Evolutionary conservation across 1,140 invertebrate species (phyloP).

Genomic region (Chrysoperla carnea): DNA sequence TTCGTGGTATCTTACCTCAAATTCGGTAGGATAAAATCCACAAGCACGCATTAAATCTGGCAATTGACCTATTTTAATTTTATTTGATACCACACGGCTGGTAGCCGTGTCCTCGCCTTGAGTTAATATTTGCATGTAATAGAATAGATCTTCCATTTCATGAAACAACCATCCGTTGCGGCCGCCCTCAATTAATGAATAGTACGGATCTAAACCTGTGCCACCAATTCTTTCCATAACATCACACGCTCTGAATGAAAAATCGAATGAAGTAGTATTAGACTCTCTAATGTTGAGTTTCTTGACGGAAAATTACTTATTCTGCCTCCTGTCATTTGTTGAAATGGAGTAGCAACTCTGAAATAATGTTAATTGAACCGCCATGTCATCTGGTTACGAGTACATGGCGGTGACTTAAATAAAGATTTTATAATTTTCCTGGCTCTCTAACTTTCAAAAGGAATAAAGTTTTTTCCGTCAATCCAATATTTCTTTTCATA

Average conservation of each 20-base stretch:
- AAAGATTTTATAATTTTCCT: neutral
- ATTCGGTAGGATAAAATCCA: conserved; percentile 52
- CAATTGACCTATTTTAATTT: conserved; percentile 39
- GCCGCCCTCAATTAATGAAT: conserved; percentile 34
- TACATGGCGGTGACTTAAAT: neutral
- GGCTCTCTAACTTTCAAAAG: no score
- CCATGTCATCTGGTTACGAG: no score
- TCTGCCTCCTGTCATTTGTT: no score
- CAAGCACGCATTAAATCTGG: conserved; percentile 54
- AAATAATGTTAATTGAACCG: no score
- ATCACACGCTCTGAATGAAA: conserved; percentile 28
- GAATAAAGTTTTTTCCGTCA: no score
- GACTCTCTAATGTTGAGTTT: neutral
- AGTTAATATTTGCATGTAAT: conserved; percentile 51
- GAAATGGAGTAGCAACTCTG: no score
- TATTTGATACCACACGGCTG: conserved; percentile 31
- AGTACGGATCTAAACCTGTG: conserved; percentile 32
- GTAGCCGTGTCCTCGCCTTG: conserved; percentile 44
- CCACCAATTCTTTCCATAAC: conserved; percentile 28
- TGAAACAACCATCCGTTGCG: conserved; percentile 41
- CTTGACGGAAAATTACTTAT: neutral
- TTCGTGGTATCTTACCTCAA: no score
- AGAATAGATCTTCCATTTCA: conserved; percentile 52
- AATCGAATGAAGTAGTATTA: neutral
- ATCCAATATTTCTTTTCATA: no score